phyloP scores from a whole-genome alignment of 2,113 vertebrate genomes.

The Chrysochloris asiatica region DNA sequence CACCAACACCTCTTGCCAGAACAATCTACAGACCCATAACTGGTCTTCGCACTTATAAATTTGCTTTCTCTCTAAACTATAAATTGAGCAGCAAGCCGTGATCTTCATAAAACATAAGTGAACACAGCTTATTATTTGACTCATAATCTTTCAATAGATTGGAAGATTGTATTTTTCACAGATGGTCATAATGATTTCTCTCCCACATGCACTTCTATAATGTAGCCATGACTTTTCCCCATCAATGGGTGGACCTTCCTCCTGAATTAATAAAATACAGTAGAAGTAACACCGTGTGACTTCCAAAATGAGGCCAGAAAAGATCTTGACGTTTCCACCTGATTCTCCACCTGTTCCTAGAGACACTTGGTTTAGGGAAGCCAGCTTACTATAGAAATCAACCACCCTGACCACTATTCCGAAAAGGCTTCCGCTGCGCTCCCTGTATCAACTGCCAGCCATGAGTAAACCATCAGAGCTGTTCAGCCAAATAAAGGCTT shows the following conservation, averaged over 20 bases:
- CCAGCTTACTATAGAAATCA: not conserved
- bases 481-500: not conserved
- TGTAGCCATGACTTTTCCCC: not conserved
- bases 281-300: not conserved
- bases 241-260: not conserved
- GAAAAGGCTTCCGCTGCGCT: not conserved
- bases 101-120: not conserved
- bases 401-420: not conserved
- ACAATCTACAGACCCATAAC: not conserved
- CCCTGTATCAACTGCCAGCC: not conserved
- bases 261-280: not conserved
- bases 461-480: not conserved
- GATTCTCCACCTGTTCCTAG: too few species aligned
- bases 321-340: not conserved
- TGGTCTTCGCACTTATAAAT: not conserved
- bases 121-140: not conserved
- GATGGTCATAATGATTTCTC: not conserved
- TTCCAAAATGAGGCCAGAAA: too few species aligned
- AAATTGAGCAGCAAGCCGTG: not conserved
- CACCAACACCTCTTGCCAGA: not conserved
- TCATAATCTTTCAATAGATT: not conserved
- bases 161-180: not conserved
- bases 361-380: not conserved
- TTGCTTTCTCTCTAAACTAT: not conserved
- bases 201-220: not conserved